Evolutionary conservation across 2,888 invertebrate genomes (phyloP).

Genomic region (Torymus texanus): DNA sequence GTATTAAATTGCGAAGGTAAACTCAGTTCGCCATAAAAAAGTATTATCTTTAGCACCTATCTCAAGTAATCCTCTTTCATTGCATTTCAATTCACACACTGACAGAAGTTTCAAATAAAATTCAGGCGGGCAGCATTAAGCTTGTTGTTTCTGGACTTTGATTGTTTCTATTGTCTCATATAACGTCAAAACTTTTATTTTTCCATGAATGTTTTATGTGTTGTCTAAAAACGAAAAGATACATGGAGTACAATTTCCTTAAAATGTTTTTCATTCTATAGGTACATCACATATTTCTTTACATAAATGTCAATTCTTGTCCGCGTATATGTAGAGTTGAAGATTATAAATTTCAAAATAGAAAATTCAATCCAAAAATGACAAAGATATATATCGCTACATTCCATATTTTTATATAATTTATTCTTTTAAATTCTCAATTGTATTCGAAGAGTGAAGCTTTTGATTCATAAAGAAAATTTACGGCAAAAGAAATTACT

Average conservation of each 20-base stretch:
- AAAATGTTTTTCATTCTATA: constrained; percentile 2
- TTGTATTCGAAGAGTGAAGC: not conserved
- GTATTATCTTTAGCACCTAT: no score
- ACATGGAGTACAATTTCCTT: not conserved
- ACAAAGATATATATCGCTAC: not conserved
- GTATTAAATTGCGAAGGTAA: not conserved
- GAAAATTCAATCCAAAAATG: not conserved
- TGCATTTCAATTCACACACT: no score
- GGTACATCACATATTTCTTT: not conserved
- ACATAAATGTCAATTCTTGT: not conserved
- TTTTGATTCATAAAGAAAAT: constrained; percentile 1
- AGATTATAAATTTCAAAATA: not conserved
- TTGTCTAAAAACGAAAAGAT: no score
- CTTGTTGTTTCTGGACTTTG: no score
- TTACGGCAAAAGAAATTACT: constrained; percentile 13
- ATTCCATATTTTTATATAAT: no score
- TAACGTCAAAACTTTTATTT: no score
- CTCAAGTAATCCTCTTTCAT: no score
- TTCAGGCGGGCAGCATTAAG: no score
- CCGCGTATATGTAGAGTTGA: not conserved
- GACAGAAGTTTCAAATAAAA: no score
- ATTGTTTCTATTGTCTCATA: no score
- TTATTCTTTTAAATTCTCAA: not conserved
- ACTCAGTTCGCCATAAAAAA: no score
- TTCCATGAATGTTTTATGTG: no score